Conservation (phyloP, 2,797 vertebrate species). For the Naso thynnoides region DNA sequence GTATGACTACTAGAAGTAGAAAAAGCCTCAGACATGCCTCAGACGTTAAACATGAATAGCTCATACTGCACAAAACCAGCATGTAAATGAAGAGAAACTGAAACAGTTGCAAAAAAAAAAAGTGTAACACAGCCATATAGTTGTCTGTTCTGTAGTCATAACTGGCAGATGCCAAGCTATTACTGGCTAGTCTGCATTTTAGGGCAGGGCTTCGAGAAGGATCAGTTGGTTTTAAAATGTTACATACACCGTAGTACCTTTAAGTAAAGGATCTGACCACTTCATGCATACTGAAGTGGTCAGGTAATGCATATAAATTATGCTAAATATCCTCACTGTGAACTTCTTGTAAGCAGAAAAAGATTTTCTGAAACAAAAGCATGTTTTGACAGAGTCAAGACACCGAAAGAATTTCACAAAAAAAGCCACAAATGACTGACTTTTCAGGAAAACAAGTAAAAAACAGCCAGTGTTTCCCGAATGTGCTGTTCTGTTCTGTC, state of each 20-base stretch:
- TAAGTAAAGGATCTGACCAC: neutral
- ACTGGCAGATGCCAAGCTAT: no score
- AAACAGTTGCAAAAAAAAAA: no score
- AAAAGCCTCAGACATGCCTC: no score
- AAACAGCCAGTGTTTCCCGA: neutral
- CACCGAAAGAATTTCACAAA: neutral
- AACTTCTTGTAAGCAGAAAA: neutral
- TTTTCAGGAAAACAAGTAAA: neutral
- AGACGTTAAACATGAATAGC: no score
- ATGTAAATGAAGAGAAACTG: no score
- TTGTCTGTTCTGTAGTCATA: no score
- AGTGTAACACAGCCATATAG: no score
- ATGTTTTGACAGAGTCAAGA: neutral
- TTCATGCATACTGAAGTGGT: neutral
- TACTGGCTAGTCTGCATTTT: no score
- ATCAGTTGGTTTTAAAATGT: no score
- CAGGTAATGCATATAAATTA: neutral
- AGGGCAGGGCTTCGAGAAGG: no score
- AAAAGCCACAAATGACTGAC: neutral
- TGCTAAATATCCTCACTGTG: neutral
- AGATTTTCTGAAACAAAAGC: neutral
- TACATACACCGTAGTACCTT: neutral
- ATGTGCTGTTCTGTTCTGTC: conserved; percentile 22
- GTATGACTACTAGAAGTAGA: no score
- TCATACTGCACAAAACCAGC: no score